Conservation (phyloP, 1,140 invertebrate genomes). For the Lucilia sericata region DNA sequence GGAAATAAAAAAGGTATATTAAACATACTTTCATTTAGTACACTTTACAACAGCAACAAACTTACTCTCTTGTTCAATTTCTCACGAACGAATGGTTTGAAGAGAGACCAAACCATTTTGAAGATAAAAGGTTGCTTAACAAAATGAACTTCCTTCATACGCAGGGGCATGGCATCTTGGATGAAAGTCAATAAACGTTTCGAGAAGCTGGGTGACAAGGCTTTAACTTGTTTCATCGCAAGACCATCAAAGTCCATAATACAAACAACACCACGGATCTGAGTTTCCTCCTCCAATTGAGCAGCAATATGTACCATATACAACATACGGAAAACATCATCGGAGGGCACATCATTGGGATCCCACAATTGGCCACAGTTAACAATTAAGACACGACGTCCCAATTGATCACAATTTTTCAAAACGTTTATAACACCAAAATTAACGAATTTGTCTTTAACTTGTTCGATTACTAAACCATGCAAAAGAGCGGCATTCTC, state of each 20-base stretch:
- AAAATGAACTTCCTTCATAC: slow-evolving; percentile 91
- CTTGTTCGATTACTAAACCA: slow-evolving; percentile 75
- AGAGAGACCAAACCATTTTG: slow-evolving; percentile 87
- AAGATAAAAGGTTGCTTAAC: slow-evolving; percentile 91
- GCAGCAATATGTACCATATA: slow-evolving; percentile 83
- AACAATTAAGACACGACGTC: slow-evolving; percentile 63
- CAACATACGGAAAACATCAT: slow-evolving; percentile 81
- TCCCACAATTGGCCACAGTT: slow-evolving; percentile 74
- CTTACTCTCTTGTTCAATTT: slow-evolving; percentile 85
- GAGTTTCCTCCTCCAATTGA: slow-evolving; percentile 79
- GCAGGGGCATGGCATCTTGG: slow-evolving; percentile 88
- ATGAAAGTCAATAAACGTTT: slow-evolving; percentile 82
- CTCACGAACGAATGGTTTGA: slow-evolving; percentile 88
- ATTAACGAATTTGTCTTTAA: slow-evolving; percentile 75
- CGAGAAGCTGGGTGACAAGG: slow-evolving; percentile 79
- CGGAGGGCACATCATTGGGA: slow-evolving; percentile 76
- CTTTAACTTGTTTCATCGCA: slow-evolving; percentile 79
- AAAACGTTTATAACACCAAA: slow-evolving; percentile 81
- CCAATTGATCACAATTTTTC: slow-evolving; percentile 74
- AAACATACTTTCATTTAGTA: background rate
- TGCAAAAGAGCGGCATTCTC: slow-evolving; percentile 75
- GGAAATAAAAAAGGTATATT: slow-evolving; percentile 55
- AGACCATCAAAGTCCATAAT: slow-evolving; percentile 85
- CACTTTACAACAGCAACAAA: slow-evolving; percentile 19
- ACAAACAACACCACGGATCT: slow-evolving; percentile 80